Conservation (phyloP, 2,113 vertebrate species). For the Serinus canaria region DNA sequence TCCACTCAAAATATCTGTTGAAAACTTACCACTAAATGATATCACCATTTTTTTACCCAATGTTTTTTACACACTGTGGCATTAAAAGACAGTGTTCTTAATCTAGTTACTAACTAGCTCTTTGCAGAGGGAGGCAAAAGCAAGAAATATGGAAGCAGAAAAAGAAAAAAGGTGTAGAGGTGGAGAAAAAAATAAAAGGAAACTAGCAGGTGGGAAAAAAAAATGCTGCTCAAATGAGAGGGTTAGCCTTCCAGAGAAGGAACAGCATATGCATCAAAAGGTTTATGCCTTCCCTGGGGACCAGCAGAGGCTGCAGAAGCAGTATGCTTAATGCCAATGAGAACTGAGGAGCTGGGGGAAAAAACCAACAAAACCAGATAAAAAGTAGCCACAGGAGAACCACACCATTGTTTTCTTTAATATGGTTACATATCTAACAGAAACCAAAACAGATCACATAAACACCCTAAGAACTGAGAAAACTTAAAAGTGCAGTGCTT, state of each 20-base stretch:
- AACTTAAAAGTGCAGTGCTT: background rate
- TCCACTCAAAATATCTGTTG: background rate
- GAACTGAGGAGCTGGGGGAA: background rate
- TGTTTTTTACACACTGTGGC: background rate
- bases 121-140: background rate
- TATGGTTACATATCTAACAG: background rate
- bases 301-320: background rate
- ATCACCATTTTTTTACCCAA: background rate
- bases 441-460: background rate
- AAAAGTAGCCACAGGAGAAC: background rate
- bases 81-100: background rate
- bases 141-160: background rate
- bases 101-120: background rate
- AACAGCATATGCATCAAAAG: background rate
- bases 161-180: accelerated
- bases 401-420: background rate
- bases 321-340: background rate
- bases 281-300: background rate
- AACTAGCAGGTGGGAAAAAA: background rate
- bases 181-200: background rate
- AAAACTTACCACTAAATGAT: background rate
- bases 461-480: background rate
- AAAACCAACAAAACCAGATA: background rate
- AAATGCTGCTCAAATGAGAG: background rate
- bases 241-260: background rate